Evolutionary conservation across 2,888 invertebrate genomes (phyloP), one percentile per base, ranked within the genome.

Genomic region (Nasonia oneida): DNA sequence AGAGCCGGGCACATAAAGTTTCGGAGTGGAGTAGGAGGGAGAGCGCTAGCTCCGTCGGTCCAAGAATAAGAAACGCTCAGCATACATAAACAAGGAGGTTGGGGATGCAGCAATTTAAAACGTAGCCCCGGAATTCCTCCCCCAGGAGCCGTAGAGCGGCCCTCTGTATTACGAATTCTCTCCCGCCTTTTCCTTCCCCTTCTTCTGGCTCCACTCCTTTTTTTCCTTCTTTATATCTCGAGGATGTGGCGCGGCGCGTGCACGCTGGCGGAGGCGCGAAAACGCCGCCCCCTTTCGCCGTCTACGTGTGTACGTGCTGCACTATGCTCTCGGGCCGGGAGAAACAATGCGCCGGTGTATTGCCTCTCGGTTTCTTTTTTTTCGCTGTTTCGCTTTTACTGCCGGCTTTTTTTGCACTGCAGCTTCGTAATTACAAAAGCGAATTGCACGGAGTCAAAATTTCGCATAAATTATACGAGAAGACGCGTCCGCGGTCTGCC

Each of bases 41-140:
- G 74, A 78, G 76, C 70, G 61, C 71, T 64, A 50, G 71, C 33
- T 84, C 61, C 90, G 91, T 53, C 90, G 91, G 92, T 92, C 92
- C 93, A 93, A 93, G 93, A 93, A 93, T 93, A 93, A 93, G 93
- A 93, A 93, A 93, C 93, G 91, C 91, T 90, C 88, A 90, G 91
- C 93, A 93, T 93, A 92, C 93, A 93, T 93, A 93, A 93, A 93
- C 93, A 93, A 93, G 92, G 90, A 92, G 93, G 92, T 91, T 91
- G 92, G 92, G 93, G 93, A 93, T 93, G 93, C 93, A 92, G 93
- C 93, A 93, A 93, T 93, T 93, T 93, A 93, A 93, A 93, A 93
- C 93, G 93, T 93, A 93, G 76, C 93, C 93, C 93, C 92, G 93
- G 93, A 93, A 93, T 93, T 93, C 93, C 92, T 93, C 93, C 93